A percentile compares a stretch with the other conserved stretches of the same genome.
Evolutionary conservation across 2,113 vertebrate species (phyloP).

Genomic region (Sula dactylatra): DNA sequence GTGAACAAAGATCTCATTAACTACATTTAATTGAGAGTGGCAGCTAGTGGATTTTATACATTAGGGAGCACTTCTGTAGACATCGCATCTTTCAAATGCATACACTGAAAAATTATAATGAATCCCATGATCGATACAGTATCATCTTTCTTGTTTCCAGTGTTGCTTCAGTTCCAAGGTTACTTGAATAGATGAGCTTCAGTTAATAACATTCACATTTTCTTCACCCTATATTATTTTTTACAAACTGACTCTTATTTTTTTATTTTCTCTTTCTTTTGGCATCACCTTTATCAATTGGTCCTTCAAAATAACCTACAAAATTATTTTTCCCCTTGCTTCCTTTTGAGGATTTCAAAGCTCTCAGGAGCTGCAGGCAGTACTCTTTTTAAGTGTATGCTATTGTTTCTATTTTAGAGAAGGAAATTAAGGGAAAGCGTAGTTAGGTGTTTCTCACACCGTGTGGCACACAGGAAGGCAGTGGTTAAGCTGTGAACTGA

Average conservation of each 20-base stretch:
- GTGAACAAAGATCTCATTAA: conserved; percentile 60
- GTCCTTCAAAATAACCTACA: background rate
- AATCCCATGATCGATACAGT: conserved; percentile 54
- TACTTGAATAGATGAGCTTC: background rate
- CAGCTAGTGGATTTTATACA: conserved; percentile 59
- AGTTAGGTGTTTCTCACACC: background rate
- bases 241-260: background rate
- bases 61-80: conserved; percentile 61
- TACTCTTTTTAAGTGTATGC: background rate
- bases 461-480: background rate
- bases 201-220: conserved; percentile 49
- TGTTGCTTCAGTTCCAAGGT: conserved; percentile 23
- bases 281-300: background rate
- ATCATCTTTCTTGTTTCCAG: conserved; percentile 27
- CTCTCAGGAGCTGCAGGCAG: background rate
- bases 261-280: background rate
- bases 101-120: conserved; percentile 59
- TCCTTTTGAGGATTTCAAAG: background rate
- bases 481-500: background rate
- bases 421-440: background rate
- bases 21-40: conserved; percentile 60
- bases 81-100: conserved; percentile 32
- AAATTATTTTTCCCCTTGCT: background rate
- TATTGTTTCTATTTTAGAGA: background rate
- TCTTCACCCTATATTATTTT: background rate